Evolutionary conservation across 37 sponge, comb jelly and placozoan species (phyloP), one percentile per base, ranked within the genome.

Genomic region (Mnemiopsis leidyi): DNA sequence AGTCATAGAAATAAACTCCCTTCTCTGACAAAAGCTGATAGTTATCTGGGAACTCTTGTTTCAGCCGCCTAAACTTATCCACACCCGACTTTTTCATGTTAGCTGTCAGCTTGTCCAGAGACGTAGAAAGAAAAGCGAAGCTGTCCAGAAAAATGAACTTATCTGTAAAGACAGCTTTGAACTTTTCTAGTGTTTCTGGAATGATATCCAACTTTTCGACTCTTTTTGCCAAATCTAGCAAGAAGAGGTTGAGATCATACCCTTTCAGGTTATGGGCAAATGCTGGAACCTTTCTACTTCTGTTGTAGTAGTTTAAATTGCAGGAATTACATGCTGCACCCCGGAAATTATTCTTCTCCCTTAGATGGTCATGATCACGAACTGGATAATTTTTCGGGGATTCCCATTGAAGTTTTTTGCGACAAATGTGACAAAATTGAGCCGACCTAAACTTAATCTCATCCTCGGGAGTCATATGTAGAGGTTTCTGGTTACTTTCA

Each of bases 261-360:
- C 82, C 82, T 23, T 79, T 79, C 82, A 79, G 21, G 23, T 79
- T 79, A 23, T 79, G 82, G 37, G 82, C 82, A 35, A 79, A 79
- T 79, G 82, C 82, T 36, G 82, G 82, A 13, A 79, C 36, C 35
- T 79, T 79, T 38, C 23, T 79, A 23, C 38, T 79, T 23, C 82
- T 31, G 82, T 79, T 79, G 82, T 36, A 79, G 35, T 36, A 79
- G 82, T 79, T 79, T 1, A 79, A 18, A 79, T 79, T 79, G 36
- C 82, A 79, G 16, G 35, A 36, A 34, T 79, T 79, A 23, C 82
- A 79, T 7, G 82, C 82, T 36, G 82, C 82, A 26, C 82, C 82
- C 23, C 82, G 82, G 36, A 79, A 79, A 32, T 79, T 79, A 7
- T 79, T 79, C 20, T 21, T 26, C 82, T 79, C 13, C 35, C 35